phyloP scores from a whole-genome alignment of 2,888 invertebrate species.

The Andrena chrysosceles region DNA sequence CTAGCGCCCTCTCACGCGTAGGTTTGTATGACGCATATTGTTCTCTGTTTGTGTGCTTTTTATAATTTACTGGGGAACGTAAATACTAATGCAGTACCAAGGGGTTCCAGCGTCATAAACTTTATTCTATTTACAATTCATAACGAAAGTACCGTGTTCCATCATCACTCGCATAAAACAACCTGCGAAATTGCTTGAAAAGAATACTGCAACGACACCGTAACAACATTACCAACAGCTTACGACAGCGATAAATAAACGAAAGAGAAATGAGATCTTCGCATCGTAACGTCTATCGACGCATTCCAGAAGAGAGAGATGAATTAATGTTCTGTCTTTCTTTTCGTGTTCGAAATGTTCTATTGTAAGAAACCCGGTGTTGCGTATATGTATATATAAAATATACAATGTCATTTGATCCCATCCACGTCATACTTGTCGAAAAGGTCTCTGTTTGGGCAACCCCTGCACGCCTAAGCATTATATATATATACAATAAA shows the following conservation, averaged over 20 bases:
- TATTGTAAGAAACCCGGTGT: neutral
- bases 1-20: neutral
- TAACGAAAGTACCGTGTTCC: constrained; percentile 38
- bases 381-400: constrained; percentile 11
- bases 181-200: constrained; percentile 8
- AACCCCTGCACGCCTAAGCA: neutral
- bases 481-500: constrained; percentile 51
- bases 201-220: constrained; percentile 16
- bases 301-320: neutral
- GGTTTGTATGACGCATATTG: neutral
- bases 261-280: constrained; percentile 24
- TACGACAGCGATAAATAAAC: constrained; percentile 27
- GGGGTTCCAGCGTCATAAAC: constrained; percentile 58
- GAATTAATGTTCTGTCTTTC: neutral
- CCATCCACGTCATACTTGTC: constrained; percentile 11
- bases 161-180: constrained; percentile 15
- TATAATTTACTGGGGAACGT: neutral
- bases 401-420: constrained; percentile 19
- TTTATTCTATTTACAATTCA: constrained; percentile 54
- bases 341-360: neutral
- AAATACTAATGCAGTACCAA: constrained; percentile 44
- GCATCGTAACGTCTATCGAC: neutral
- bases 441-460: constrained; percentile 11
- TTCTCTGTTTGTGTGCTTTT: neutral
- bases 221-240: constrained; percentile 30